Conservation (phyloP, 2,113 vertebrate species). For the Pluvialis apricaria region DNA sequence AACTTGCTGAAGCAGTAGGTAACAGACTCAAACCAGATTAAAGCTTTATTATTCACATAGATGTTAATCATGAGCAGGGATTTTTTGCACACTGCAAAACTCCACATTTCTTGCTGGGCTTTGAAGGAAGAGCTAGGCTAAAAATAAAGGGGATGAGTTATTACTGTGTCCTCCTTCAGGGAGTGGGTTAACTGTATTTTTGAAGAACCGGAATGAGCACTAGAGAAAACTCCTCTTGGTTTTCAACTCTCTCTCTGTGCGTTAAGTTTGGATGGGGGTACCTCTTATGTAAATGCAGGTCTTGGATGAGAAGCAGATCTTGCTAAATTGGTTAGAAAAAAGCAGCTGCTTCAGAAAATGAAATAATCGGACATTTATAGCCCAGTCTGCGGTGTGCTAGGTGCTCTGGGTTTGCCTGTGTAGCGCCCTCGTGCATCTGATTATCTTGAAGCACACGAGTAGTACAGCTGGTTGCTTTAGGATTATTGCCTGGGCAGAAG, state of each 20-base stretch:
- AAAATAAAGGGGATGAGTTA: slow-evolving; percentile 49
- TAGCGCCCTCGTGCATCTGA: neutral
- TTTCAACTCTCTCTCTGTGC: neutral
- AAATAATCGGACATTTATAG: neutral
- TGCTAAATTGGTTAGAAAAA: neutral
- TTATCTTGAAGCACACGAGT: neutral
- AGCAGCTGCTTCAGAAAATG: neutral
- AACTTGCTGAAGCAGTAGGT: slow-evolving; percentile 46
- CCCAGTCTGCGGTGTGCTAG: neutral
- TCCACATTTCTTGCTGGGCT: slow-evolving; percentile 14
- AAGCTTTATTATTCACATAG: slow-evolving; percentile 48
- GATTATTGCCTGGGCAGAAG: neutral
- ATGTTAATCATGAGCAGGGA: slow-evolving; percentile 26
- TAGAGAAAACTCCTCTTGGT: neutral
- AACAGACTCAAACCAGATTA: slow-evolving; percentile 49
- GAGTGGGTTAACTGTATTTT: neutral
- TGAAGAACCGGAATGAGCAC: neutral
- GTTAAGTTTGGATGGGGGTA: neutral
- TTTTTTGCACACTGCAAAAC: neutral
- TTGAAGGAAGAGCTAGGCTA: slow-evolving; percentile 43
- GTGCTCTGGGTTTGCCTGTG: neutral
- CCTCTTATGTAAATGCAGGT: neutral
- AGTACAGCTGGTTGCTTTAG: neutral
- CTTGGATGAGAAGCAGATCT: neutral
- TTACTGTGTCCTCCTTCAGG: slow-evolving; percentile 13